phyloP scores from a whole-genome alignment of 2,888 invertebrate genomes.

The Stratiomys singularior region DNA sequence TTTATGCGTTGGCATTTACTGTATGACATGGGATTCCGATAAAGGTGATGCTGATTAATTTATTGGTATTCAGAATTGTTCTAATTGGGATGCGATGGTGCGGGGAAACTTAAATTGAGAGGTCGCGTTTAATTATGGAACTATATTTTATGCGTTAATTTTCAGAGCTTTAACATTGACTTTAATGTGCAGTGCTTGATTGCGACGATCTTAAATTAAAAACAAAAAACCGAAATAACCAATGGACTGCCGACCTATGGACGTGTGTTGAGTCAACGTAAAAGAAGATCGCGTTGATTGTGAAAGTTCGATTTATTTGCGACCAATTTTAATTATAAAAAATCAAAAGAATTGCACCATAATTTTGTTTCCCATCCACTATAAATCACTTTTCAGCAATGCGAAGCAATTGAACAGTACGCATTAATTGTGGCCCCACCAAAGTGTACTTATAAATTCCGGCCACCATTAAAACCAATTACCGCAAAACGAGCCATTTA shows the following conservation, averaged over 20 bases:
- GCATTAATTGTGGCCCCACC: slow-evolving; percentile 39
- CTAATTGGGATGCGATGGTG: slow-evolving; percentile 37
- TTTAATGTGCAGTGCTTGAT: too few relatives aligned
- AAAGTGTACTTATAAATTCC: slow-evolving; percentile 44
- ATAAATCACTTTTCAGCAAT: slow-evolving; percentile 31
- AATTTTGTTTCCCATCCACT: neutral
- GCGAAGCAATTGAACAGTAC: slow-evolving; percentile 26
- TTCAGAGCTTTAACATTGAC: neutral
- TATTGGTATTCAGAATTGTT: slow-evolving; percentile 42
- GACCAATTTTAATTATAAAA: neutral
- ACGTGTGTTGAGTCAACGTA: too few relatives aligned
- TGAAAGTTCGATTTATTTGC: too few relatives aligned
- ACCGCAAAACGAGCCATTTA: slow-evolving; percentile 57
- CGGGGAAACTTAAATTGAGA: slow-evolving; percentile 15
- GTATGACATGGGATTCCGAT: slow-evolving; percentile 41
- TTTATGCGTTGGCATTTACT: slow-evolving; percentile 43
- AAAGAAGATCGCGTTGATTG: too few relatives aligned
- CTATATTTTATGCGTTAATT: slow-evolving; percentile 2
- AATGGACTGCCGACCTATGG: too few relatives aligned
- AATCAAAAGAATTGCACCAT: neutral
- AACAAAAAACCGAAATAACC: too few relatives aligned
- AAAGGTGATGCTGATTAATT: slow-evolving; percentile 46
- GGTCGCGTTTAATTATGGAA: neutral
- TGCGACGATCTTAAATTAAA: too few relatives aligned
- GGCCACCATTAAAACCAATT: slow-evolving; percentile 57